Conservation (phyloP, 2,888 invertebrate genomes). For the Scotopteryx bipunctaria region DNA sequence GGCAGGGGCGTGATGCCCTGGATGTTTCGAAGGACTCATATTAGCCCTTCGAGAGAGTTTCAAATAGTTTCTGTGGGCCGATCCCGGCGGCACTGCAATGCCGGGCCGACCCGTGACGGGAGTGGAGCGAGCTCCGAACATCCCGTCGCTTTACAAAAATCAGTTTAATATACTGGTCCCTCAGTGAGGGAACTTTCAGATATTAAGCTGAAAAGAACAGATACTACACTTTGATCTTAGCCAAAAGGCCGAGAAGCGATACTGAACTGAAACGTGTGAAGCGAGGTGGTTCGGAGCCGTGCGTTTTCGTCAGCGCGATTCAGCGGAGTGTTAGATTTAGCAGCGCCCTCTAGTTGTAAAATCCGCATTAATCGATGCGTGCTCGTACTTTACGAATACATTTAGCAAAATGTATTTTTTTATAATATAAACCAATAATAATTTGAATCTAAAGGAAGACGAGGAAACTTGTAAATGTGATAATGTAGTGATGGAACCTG, state of each 20-base stretch:
- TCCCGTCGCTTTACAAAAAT: slow-evolving; percentile 36
- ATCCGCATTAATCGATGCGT: background rate
- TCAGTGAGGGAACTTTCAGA: slow-evolving; percentile 20
- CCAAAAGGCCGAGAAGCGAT: slow-evolving; percentile 23
- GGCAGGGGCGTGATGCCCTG: too few species aligned
- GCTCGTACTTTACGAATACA: too few species aligned
- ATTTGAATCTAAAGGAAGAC: too few species aligned
- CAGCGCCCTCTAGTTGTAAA: slow-evolving; percentile 15
- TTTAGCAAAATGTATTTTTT: too few species aligned
- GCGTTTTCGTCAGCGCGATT: slow-evolving; percentile 8
- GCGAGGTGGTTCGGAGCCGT: slow-evolving; percentile 3
- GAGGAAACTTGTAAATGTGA: too few species aligned
- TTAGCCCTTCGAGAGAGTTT: too few species aligned
- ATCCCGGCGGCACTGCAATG: slow-evolving; percentile 16
- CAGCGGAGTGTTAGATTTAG: slow-evolving; percentile 5
- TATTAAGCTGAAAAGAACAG: slow-evolving; percentile 21
- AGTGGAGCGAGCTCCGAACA: slow-evolving; percentile 35
- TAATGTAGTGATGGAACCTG: too few species aligned
- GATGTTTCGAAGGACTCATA: too few species aligned
- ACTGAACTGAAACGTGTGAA: background rate
- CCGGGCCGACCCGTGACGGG: slow-evolving; percentile 21
- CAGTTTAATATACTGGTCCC: slow-evolving; percentile 11
- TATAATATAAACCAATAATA: too few species aligned
- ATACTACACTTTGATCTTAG: slow-evolving; percentile 23
- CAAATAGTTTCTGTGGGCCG: slow-evolving; percentile 1